These are phyloP conservation scores for Anas flavirostris DNA, from an alignment of 2,797 vertebrate species.

Conservation along the genomic window DNA sequence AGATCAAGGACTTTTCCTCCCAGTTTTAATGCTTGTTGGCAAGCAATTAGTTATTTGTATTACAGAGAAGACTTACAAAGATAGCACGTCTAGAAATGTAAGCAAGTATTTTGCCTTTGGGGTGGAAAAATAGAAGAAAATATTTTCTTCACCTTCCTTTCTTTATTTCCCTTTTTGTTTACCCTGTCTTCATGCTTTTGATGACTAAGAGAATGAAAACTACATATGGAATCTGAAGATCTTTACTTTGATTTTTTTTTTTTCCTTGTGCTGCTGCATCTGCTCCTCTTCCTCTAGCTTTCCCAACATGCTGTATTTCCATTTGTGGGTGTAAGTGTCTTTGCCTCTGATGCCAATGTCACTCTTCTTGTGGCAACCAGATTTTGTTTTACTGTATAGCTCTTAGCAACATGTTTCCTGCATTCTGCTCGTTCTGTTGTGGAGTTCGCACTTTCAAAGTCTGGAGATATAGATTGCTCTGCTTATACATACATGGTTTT, in stretches of 20 bases:
- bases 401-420: constrained; percentile 75
- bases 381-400: constrained; percentile 75
- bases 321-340: constrained; percentile 52
- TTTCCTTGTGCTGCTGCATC: constrained; percentile 62
- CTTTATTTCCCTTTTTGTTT: constrained; percentile 42
- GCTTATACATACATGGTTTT: constrained; percentile 24
- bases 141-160: constrained; percentile 43
- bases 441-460: constrained; percentile 61
- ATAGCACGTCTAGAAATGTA: not conserved
- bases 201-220: constrained; percentile 62
- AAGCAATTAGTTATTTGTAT: constrained; percentile 57
- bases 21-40: not conserved
- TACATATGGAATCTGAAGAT: constrained; percentile 67
- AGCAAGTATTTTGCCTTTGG: constrained; percentile 15
- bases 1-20: constrained; percentile 45
- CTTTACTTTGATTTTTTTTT: constrained; percentile 50
- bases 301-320: not conserved
- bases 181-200: constrained; percentile 50
- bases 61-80: constrained; percentile 38
- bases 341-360: constrained; percentile 67
- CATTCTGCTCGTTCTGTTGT: constrained; percentile 72
- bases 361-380: constrained; percentile 67
- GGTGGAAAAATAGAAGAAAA: not conserved
- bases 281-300: constrained; percentile 45
- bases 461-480: constrained; percentile 53